Conservation (phyloP, 2,888 invertebrate genomes). For the Metellina segmentata region DNA sequence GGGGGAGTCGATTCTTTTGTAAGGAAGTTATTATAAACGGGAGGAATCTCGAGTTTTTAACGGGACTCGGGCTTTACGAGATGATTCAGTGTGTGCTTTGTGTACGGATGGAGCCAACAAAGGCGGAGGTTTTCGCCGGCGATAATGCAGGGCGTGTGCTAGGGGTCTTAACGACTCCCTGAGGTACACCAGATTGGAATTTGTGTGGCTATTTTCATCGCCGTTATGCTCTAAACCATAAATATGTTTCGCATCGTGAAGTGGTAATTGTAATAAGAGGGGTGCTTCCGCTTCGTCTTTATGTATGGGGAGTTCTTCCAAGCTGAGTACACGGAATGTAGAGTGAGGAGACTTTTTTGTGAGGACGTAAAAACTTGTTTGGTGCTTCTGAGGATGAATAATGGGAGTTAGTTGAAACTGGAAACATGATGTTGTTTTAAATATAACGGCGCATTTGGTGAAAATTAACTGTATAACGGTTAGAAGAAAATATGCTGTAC, state of each 20-base stretch:
- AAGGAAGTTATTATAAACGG: conserved; percentile 53
- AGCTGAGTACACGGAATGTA: too few relatives aligned
- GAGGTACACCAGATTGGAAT: conserved; percentile 37
- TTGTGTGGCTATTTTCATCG: conserved; percentile 38
- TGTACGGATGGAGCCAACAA: conserved; percentile 13
- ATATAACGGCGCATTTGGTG: too few relatives aligned
- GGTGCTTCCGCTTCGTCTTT: not conserved
- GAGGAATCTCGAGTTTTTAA: conserved; percentile 43
- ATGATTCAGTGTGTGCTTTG: conserved; percentile 39
- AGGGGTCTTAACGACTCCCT: conserved; percentile 13
- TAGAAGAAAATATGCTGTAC: too few relatives aligned
- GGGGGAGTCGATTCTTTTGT: conserved; percentile 21
- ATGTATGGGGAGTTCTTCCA: not conserved
- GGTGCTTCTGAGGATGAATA: too few relatives aligned
- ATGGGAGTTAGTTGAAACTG: too few relatives aligned
- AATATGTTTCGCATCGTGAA: conserved; percentile 26
- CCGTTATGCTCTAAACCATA: conserved; percentile 29
- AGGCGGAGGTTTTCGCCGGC: not conserved
- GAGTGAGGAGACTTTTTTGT: too few relatives aligned
- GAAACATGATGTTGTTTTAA: too few relatives aligned
- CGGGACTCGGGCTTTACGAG: conserved; percentile 53
- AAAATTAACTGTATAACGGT: too few relatives aligned
- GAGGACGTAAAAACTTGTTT: too few relatives aligned
- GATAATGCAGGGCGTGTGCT: conserved; percentile 24
- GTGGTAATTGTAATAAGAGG: conserved; percentile 26